Evolutionary conservation across 2,113 vertebrate species (phyloP).

Genomic region (Urocynchramus pylzowi): DNA sequence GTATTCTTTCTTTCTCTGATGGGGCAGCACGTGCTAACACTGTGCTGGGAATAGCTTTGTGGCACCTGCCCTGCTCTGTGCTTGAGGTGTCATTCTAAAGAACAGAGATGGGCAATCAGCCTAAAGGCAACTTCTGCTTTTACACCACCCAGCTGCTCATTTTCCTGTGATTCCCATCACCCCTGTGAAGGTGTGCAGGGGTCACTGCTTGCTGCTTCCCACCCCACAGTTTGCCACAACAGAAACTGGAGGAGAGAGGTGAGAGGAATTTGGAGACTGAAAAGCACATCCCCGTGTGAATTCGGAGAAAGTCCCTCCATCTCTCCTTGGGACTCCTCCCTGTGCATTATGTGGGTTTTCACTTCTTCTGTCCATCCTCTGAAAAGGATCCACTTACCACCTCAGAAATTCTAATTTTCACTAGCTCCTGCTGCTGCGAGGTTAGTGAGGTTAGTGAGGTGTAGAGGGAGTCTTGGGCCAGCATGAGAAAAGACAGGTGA

Average conservation of each 20-base stretch:
- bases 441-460: background rate
- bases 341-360: background rate
- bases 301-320: fast-evolving
- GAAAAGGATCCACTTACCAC: background rate
- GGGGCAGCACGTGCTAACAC: background rate
- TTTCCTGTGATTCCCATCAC: background rate
- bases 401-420: background rate
- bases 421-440: background rate
- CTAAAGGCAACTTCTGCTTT: background rate
- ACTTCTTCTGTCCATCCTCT: background rate
- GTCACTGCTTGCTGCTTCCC: background rate
- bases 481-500: background rate
- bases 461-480: fast-evolving
- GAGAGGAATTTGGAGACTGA: background rate
- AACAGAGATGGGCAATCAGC: background rate
- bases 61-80: background rate
- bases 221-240: background rate
- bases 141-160: background rate
- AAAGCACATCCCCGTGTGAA: background rate
- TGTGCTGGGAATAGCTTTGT: background rate
- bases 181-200: fast-evolving
- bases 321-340: background rate
- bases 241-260: background rate
- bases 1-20: background rate
- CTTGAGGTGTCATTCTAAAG: background rate